Base-by-base conservation (phyloP, 2,797 vertebrate species). In the Astyanax mexicanus region DNA sequence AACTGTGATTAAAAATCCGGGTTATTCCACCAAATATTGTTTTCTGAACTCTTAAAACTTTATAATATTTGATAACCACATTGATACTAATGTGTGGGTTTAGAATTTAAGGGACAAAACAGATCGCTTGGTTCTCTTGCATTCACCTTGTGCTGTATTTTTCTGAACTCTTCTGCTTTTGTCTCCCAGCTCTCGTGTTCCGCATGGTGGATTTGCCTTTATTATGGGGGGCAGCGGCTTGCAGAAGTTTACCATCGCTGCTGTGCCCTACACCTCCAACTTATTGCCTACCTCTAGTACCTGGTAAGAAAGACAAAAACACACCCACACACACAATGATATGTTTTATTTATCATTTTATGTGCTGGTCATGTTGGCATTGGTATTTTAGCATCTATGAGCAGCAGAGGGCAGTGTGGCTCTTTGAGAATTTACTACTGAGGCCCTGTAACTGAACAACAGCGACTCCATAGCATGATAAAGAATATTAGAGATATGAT, bases 221-320 rank as follows among this genome's bases (percentile, higher is more conserved):
- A 94, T 99, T 83, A 98, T 98, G 95, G 97, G 97, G 69, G 97
- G 98, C 73, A 98, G 97, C 0, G 97, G 98, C 80, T 87, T 99
- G 83, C 97, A 99, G 80, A 99, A 97, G 89, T 99, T 99, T 79
- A 99, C 96, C 9, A 92, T 99, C 37, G 94, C 97, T 87, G 96
- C 96, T 60, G 95, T 99, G 78, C 95, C 97, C 0, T 99, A 95
- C 84, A 98, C 95, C 79, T 90, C 94, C 82, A 97, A 99, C 91
- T 92, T 99, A 47, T 90, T 99, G 80, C 98, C 98, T 72, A 99
- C 97, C 75, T 96, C 97, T 72, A 99, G 97, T 85, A 99, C 98
- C 1, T 99, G 98, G 97, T 99, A 94, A 88, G 88, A 86, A 29
- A 37, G 35, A 38, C 29, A 29, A 1, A 35, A 32, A 21, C 21